Conservation (phyloP, 2,888 invertebrate genomes). For the Chelonus formosanus region DNA sequence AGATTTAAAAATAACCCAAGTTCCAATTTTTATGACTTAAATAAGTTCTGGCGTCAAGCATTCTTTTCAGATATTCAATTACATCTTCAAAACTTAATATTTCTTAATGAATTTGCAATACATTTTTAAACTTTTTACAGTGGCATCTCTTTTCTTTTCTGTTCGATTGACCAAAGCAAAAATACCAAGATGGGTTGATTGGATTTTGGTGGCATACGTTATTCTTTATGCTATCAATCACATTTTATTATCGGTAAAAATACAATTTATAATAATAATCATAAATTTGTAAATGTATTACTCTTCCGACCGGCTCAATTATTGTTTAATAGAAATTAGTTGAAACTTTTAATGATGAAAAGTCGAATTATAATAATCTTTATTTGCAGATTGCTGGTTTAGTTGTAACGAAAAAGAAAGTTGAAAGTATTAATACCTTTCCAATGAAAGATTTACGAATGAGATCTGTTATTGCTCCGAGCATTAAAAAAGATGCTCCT, state of each 20-base stretch:
- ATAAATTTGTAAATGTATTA: background rate
- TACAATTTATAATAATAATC: background rate
- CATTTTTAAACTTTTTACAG: constrained; percentile 65
- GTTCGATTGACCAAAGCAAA: constrained; percentile 86
- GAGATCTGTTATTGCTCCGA: constrained; percentile 72
- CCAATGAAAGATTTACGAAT: constrained; percentile 85
- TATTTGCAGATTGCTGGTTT: constrained; percentile 77
- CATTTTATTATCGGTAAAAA: constrained; percentile 80
- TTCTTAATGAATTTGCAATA: constrained; percentile 25
- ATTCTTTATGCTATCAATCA: constrained; percentile 90
- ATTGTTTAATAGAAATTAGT: too few relatives aligned
- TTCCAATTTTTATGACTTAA: too few relatives aligned
- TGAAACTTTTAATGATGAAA: too few relatives aligned
- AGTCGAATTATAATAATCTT: background rate
- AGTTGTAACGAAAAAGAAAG: constrained; percentile 77
- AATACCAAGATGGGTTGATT: constrained; percentile 86
- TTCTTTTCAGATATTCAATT: too few relatives aligned
- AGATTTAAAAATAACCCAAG: too few relatives aligned
- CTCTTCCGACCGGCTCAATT: too few relatives aligned
- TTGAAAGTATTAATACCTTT: constrained; percentile 80
- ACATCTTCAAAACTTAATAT: too few relatives aligned
- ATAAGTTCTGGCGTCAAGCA: too few relatives aligned
- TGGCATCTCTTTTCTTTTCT: constrained; percentile 93
- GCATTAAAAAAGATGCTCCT: constrained; percentile 80
- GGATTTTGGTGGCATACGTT: constrained; percentile 88